phyloP scores from a whole-genome alignment of 2,797 vertebrate species.

The Neosilurus hyrtlii region DNA sequence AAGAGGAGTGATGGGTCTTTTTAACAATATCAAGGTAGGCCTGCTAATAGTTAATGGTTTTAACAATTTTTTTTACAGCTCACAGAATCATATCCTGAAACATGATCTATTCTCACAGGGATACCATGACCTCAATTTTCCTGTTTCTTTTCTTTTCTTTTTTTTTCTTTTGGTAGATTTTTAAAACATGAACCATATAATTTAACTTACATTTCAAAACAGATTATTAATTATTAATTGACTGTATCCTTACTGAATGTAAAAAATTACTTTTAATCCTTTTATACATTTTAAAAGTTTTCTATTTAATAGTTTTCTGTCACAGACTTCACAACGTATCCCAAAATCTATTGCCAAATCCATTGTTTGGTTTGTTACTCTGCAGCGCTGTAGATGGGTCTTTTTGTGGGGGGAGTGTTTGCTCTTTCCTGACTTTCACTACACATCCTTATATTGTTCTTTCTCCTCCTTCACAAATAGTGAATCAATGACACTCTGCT shows the following conservation, averaged over 20 bases:
- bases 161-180: too few species aligned
- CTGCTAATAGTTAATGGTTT: not conserved
- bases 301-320: too few species aligned
- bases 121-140: not conserved
- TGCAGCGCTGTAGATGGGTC: not conserved
- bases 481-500: not conserved
- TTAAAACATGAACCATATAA: too few species aligned
- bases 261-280: not conserved
- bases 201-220: not conserved
- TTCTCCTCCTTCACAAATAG: not conserved
- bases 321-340: too few species aligned
- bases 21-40: slow-evolving; percentile 71
- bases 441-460: slow-evolving; percentile 49
- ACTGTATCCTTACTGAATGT: not conserved
- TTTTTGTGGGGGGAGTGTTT: not conserved
- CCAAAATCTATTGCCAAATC: not conserved
- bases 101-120: too few species aligned
- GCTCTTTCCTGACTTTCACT: slow-evolving; percentile 36
- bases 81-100: not conserved
- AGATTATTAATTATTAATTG: not conserved
- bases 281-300: not conserved
- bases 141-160: too few species aligned
- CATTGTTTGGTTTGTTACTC: not conserved
- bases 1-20: slow-evolving; percentile 47
- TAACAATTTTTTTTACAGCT: fast-evolving